Conservation (phyloP, 30 jellyfish, hydroid and myxozoan species). For the Hydra vulgaris region DNA sequence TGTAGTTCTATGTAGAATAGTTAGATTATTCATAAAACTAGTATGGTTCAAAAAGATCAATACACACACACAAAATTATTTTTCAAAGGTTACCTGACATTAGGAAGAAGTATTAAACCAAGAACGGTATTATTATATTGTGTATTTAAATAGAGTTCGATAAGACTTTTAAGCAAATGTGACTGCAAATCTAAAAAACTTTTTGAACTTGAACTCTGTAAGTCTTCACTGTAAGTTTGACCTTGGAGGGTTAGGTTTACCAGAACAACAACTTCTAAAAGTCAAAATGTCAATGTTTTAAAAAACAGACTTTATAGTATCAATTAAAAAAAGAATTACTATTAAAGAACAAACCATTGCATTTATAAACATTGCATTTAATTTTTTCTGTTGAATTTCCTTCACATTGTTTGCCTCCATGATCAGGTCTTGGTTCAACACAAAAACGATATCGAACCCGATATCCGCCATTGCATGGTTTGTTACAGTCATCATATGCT, state of each 20-base stretch:
- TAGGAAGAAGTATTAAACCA: not conserved
- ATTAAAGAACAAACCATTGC: constrained; percentile 7
- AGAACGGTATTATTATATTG: not conserved
- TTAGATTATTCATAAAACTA: no score
- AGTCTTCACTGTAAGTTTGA: not conserved
- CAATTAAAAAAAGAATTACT: not conserved
- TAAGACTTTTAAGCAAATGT: not conserved
- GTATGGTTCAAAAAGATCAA: no score
- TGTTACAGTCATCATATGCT: constrained; percentile 16
- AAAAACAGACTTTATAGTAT: no score
- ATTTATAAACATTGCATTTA: constrained; percentile 4
- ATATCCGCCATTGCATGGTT: constrained; percentile 17
- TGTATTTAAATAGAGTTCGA: not conserved
- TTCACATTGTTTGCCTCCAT: constrained; percentile 22
- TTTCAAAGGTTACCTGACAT: not conserved
- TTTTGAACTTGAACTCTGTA: not conserved
- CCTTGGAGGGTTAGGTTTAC: not conserved
- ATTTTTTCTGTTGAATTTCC: not conserved
- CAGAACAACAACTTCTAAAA: not conserved
- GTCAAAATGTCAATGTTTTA: not conserved
- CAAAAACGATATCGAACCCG: constrained; percentile 25
- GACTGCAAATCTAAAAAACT: not conserved
- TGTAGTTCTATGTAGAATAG: no score
- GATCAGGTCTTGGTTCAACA: constrained; percentile 13
- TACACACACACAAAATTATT: no score